Percentiles rank a stretch among this genome's conserved stretches.
These are phyloP conservation scores for Malurus elegans DNA, from an alignment of 2,113 vertebrate species.

Conservation along the genomic window DNA sequence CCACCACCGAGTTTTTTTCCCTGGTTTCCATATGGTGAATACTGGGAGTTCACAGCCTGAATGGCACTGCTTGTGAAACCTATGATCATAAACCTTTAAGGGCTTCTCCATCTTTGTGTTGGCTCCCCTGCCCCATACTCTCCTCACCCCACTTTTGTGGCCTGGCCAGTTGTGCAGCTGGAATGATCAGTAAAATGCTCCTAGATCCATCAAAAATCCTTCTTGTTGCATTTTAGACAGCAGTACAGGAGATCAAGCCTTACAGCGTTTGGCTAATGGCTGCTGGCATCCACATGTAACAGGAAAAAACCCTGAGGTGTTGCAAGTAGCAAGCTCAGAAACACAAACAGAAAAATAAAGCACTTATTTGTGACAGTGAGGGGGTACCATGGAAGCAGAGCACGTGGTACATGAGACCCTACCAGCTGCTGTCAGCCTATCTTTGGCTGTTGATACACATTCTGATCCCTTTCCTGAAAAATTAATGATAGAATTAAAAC, in stretches of 20 bases:
- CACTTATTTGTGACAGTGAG: neutral
- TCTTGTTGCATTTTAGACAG: neutral
- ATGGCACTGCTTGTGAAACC: neutral
- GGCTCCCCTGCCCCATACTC: rapidly evolving
- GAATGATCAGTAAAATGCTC: neutral
- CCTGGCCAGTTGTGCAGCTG: neutral
- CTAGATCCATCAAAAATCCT: neutral
- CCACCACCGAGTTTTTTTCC: neutral
- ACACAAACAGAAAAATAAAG: neutral
- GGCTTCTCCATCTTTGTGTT: neutral
- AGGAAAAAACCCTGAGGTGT: neutral
- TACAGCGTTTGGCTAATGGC: neutral
- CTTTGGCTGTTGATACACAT: neutral
- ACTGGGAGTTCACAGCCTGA: neutral
- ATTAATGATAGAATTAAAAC: neutral
- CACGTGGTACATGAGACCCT: neutral
- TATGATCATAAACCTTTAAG: neutral
- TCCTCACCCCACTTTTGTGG: neutral
- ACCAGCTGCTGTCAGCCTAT: neutral
- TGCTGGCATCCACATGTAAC: neutral
- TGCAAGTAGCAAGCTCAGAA: neutral
- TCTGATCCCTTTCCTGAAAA: neutral
- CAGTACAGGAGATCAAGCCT: neutral
- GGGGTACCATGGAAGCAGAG: neutral
- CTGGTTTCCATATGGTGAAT: neutral